These are phyloP conservation scores for Vicugna pacos DNA, from an alignment of 2,113 vertebrate species.

Conservation along the genomic window DNA sequence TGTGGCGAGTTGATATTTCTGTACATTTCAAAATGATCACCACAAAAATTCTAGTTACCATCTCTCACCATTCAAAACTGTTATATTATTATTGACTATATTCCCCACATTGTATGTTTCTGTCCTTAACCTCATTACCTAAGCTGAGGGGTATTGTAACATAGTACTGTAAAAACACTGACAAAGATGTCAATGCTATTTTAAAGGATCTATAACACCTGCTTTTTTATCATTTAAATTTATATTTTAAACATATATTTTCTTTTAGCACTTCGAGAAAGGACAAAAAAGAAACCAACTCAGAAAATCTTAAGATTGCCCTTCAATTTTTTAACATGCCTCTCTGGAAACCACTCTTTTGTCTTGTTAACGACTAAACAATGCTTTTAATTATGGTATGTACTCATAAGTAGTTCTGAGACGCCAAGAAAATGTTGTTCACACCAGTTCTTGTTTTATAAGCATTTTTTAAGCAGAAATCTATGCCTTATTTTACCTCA, in stretches of 20 bases:
- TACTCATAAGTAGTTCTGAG: neutral
- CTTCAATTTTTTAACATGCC: neutral
- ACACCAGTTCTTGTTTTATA: neutral
- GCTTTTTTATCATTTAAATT: slow-evolving; percentile 30
- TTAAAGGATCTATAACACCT: neutral
- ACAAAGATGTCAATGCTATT: neutral
- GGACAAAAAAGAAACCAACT: neutral
- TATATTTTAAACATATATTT: neutral
- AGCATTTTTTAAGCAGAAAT: neutral
- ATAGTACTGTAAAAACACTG: neutral
- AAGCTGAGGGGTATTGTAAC: neutral
- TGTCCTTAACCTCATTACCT: neutral
- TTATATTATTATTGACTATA: neutral
- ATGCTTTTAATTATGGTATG: neutral
- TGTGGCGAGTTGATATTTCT: neutral
- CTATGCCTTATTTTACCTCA: neutral
- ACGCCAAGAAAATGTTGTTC: neutral
- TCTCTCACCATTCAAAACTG: neutral
- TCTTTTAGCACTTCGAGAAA: neutral
- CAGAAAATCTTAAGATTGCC: neutral
- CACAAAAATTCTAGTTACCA: neutral
- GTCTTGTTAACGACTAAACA: slow-evolving; percentile 48
- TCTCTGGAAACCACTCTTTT: neutral
- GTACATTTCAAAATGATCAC: neutral
- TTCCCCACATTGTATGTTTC: neutral